Evolutionary conservation across 2,888 invertebrate genomes (phyloP).

Genomic region (Mycalesis mineus): DNA sequence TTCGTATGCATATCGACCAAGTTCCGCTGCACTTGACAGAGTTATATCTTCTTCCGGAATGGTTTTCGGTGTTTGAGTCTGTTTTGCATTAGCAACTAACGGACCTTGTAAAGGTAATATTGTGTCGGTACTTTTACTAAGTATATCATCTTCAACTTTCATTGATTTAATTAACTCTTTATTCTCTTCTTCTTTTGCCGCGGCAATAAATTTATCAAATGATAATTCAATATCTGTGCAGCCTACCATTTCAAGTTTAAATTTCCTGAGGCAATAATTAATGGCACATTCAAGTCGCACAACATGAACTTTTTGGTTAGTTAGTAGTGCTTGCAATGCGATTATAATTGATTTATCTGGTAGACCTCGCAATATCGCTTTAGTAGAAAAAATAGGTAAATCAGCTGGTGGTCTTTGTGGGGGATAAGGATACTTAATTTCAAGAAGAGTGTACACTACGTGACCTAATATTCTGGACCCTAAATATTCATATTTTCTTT

Average conservation of each 20-base stretch:
- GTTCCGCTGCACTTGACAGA: slow-evolving; percentile 67
- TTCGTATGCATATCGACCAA: slow-evolving; percentile 78
- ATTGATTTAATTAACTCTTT: slow-evolving; percentile 58
- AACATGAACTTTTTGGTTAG: slow-evolving; percentile 57
- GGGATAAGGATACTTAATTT: slow-evolving; percentile 67
- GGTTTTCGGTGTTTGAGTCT: slow-evolving; percentile 79
- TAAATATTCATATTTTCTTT: slow-evolving; percentile 62
- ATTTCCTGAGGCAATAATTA: slow-evolving; percentile 76
- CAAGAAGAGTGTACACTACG: slow-evolving; percentile 72
- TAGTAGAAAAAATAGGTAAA: slow-evolving; percentile 55
- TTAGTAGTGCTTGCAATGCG: slow-evolving; percentile 63
- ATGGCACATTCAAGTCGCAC: slow-evolving; percentile 73
- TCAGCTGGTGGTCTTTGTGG: slow-evolving; percentile 49
- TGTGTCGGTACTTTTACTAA: slow-evolving; percentile 46
- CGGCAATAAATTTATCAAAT: slow-evolving; percentile 54
- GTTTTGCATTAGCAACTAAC: slow-evolving; percentile 60
- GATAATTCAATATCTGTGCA: slow-evolving; percentile 67
- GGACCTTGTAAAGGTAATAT: slow-evolving; percentile 42
- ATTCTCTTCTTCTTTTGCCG: slow-evolving; percentile 47
- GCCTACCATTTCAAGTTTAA: slow-evolving; percentile 74
- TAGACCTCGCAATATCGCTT: slow-evolving; percentile 63
- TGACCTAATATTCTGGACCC: slow-evolving; percentile 70
- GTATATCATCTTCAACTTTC: slow-evolving; percentile 52
- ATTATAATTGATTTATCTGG: slow-evolving; percentile 57
- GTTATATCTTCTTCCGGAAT: slow-evolving; percentile 78